Conservation (phyloP, 2,888 invertebrate genomes). For the Venusia cambrica region DNA sequence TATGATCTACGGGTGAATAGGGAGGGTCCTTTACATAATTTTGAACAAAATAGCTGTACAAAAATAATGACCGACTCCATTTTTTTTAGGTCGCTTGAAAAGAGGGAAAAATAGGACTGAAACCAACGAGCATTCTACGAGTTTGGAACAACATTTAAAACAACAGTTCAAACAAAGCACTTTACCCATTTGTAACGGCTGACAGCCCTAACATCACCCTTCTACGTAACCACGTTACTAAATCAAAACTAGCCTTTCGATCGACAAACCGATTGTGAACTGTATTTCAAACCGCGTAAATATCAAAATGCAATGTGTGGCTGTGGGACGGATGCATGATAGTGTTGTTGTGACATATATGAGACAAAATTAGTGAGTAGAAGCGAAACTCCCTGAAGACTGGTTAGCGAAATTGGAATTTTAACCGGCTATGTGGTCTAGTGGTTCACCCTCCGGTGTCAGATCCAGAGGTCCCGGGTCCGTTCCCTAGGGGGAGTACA, state of each 20-base stretch:
- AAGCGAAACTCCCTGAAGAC: constrained; percentile 5
- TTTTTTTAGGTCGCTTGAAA: no score
- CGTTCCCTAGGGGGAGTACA: no score
- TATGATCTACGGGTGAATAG: no score
- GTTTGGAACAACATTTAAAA: constrained; percentile 19
- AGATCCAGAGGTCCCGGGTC: no score
- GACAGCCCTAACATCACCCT: constrained; percentile 35
- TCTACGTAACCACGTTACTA: constrained; percentile 32
- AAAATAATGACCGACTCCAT: no score
- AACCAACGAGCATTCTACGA: no score
- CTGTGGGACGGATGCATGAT: constrained; percentile 14
- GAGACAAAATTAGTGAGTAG: constrained; percentile 1
- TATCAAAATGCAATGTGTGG: constrained; percentile 15
- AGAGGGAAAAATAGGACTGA: no score
- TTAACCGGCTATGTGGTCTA: no score
- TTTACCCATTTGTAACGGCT: constrained; percentile 33
- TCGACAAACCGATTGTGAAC: constrained; percentile 10
- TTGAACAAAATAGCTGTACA: no score
- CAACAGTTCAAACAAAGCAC: constrained; percentile 25
- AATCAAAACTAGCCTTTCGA: constrained; percentile 19
- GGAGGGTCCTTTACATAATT: no score
- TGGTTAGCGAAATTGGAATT: no score
- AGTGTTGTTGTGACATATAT: constrained; percentile 14
- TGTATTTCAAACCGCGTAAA: constrained; percentile 7
- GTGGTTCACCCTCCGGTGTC: no score